Percentiles rank a stretch among this genome's conserved stretches.
phyloP scores from a whole-genome alignment of 2,797 vertebrate species.

The Sebastes reedi region DNA sequence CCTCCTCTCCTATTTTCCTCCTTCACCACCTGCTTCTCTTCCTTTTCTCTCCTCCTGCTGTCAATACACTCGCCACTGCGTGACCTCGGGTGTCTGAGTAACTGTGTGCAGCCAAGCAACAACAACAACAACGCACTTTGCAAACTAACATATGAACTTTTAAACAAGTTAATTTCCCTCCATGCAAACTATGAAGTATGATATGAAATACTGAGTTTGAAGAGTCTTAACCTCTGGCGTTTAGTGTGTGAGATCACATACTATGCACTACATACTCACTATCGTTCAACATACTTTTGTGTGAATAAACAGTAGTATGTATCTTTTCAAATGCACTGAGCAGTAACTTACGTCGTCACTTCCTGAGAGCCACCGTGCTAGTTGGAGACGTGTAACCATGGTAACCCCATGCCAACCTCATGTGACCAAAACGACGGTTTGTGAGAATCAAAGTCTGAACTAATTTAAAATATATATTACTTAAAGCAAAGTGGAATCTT shows the following conservation, averaged over 20 bases:
- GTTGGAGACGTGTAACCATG: too few species aligned
- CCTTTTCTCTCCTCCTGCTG: slow-evolving; percentile 4
- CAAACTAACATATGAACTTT: not conserved
- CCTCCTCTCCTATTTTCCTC: not conserved
- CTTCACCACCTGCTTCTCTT: slow-evolving; percentile 34
- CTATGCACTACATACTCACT: too few species aligned
- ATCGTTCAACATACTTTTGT: too few species aligned
- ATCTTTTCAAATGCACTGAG: too few species aligned
- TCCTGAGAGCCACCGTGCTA: too few species aligned
- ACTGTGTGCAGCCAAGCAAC: not conserved
- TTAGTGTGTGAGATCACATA: not conserved
- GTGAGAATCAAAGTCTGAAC: too few species aligned
- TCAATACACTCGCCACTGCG: slow-evolving; percentile 9
- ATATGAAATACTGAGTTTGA: not conserved
- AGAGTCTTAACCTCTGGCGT: not conserved
- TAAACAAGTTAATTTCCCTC: not conserved
- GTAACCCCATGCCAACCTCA: too few species aligned
- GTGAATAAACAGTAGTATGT: too few species aligned
- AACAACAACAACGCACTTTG: not conserved
- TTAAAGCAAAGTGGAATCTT: too few species aligned
- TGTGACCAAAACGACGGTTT: too few species aligned
- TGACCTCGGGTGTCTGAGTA: slow-evolving; percentile 35
- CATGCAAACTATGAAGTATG: not conserved
- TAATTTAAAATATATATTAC: too few species aligned
- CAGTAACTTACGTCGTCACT: too few species aligned